Base-by-base conservation (phyloP, 2,888 invertebrate genomes). In the Lamellibrachia columna region DNA sequence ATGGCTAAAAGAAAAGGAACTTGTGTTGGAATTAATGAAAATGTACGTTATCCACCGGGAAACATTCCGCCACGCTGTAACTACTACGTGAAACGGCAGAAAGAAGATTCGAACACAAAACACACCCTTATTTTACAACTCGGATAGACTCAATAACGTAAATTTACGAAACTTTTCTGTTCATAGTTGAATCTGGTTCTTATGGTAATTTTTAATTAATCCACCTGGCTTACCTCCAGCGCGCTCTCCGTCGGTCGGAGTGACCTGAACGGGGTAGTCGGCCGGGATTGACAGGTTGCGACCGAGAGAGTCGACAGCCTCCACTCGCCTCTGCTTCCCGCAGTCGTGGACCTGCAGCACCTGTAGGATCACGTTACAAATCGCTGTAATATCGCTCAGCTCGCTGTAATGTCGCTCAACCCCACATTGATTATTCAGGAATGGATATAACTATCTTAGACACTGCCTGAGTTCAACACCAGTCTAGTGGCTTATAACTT, bases 261-360 rank as follows among this genome's bases (percentile, higher is more conserved):
- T 60, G 15, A 93, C 90, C 8, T 94, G 90, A 90, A 94, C 92
- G 52, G 92, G 93, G 91, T 93, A 94, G 60, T 94, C 93, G 28
- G 58, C 53, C 7, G 94, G 94, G n/a, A 94, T 90, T 90, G 93
- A 93, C 91, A 94, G 90, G 6, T 90, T 28, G 22, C 93, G 91
- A 11, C 92, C 93, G 55, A 53, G 58, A 90, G 75, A 55, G 92
- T 93, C 92, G 3, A 52, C 53, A 6, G 93, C 94, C 22, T 92
- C 22, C 40, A 93, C 93, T 11, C 94, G 92, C 90, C 55, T 55
- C 93, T 94, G 94, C 90, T 60, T 91, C 9, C 92, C 93, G 60
- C 90, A 92, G 53, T 91, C 92, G 92, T 93, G 93, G 11, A 94
- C 90, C 55, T 93, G 92, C 91, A 94, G 91, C 90, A 94, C 94